phyloP scores from a whole-genome alignment of 2,888 invertebrate genomes.

The Sarcophaga caerulescens region DNA sequence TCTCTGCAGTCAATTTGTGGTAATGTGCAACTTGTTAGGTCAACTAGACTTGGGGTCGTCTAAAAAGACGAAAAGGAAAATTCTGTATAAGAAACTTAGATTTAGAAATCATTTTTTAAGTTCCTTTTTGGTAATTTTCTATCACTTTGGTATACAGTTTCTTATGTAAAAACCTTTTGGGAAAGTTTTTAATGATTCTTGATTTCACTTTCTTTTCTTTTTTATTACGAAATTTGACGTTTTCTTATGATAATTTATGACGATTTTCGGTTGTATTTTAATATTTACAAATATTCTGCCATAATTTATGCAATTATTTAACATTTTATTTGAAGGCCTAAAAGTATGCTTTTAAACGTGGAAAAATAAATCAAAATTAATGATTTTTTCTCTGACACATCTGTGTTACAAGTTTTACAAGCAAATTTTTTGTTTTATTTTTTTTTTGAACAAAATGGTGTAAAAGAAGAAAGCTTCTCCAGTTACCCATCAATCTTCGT shows the following conservation, averaged over 20 bases:
- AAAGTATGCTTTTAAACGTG: neutral
- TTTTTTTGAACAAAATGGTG: slow-evolving; percentile 47
- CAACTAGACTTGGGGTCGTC: no score
- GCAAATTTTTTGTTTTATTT: slow-evolving; percentile 15
- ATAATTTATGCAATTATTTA: neutral
- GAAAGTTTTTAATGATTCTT: neutral
- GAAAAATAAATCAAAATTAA: slow-evolving; percentile 63
- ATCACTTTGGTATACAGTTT: no score
- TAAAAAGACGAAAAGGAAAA: no score
- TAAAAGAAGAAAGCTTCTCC: slow-evolving; percentile 26
- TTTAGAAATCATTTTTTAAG: no score
- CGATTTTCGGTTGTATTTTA: neutral
- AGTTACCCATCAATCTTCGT: slow-evolving; percentile 63
- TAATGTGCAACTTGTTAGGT: no score
- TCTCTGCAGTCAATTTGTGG: no score
- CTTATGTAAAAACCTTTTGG: neutral
- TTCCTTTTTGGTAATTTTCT: no score
- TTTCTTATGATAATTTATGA: neutral
- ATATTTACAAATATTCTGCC: neutral
- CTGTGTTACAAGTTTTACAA: slow-evolving; percentile 47
- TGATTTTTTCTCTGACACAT: slow-evolving; percentile 52
- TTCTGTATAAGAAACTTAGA: no score
- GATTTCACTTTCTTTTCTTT: neutral
- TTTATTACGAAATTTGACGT: neutral
- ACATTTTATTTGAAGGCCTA: neutral